These are phyloP conservation scores for Ptilorrhoa leucosticta DNA, from an alignment of 2,113 vertebrate genomes.

Conservation along the genomic window DNA sequence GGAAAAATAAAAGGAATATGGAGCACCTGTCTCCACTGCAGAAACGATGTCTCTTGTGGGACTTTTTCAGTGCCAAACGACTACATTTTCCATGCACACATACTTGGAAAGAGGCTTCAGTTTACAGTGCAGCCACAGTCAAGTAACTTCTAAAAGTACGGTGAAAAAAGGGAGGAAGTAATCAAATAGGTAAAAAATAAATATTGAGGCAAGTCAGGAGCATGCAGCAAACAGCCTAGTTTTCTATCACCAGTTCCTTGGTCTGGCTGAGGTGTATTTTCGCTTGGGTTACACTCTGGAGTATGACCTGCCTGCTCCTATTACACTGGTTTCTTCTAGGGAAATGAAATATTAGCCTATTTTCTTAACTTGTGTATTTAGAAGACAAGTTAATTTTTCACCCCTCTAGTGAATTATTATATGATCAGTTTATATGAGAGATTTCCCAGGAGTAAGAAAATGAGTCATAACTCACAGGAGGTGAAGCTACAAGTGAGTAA, in stretches of 20 bases:
- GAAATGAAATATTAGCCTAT: slow-evolving; percentile 63
- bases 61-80: not conserved
- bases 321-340: not conserved
- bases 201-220: not conserved
- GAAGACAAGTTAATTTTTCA: slow-evolving; percentile 70
- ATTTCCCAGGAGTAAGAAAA: slow-evolving; percentile 46
- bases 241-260: not conserved
- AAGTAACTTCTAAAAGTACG: not conserved
- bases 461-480: slow-evolving; percentile 59
- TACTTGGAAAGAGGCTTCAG: not conserved
- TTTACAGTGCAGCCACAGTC: not conserved
- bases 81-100: not conserved
- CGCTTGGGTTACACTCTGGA: not conserved
- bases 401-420: slow-evolving; percentile 49
- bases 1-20: slow-evolving; percentile 35
- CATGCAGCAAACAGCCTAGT: not conserved
- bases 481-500: slow-evolving; percentile 54
- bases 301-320: not conserved
- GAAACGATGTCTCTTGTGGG: slow-evolving; percentile 8
- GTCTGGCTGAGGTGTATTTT: not conserved
- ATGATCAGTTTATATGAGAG: slow-evolving; percentile 52
- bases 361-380: slow-evolving; percentile 64
- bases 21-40: slow-evolving; percentile 25
- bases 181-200: not conserved
- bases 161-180: not conserved